These are phyloP conservation scores for Melanerpes aurifrons DNA, from an alignment of 2,113 vertebrate genomes.

Conservation along the genomic window DNA sequence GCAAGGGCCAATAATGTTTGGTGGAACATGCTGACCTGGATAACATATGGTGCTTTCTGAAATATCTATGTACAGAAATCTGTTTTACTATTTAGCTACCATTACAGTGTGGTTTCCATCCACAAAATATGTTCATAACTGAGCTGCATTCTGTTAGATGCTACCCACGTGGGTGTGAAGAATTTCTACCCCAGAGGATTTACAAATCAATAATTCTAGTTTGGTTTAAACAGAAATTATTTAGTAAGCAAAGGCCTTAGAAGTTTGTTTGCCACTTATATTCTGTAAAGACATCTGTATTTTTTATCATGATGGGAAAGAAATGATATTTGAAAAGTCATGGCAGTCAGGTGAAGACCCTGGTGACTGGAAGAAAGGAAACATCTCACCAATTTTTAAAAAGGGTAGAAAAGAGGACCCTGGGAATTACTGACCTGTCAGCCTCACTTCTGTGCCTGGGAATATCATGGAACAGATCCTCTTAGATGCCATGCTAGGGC, in stretches of 20 bases:
- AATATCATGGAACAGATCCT: no score
- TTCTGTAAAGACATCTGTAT: not conserved
- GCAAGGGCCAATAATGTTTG: accelerated
- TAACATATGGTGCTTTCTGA: not conserved
- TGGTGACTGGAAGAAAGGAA: no score
- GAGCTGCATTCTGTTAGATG: not conserved
- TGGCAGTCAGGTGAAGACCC: no score
- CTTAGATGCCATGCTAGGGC: no score
- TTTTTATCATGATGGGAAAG: not conserved
- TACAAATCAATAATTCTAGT: not conserved
- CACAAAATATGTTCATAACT: not conserved
- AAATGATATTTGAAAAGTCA: not conserved
- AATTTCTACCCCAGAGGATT: not conserved
- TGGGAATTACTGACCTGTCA: no score
- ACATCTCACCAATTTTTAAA: no score
- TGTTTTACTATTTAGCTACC: not conserved
- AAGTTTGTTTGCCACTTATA: not conserved
- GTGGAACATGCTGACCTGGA: not conserved
- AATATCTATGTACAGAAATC: not conserved
- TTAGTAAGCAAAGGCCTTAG: not conserved
- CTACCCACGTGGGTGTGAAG: not conserved
- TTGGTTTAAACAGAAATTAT: not conserved
- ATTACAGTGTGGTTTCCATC: not conserved
- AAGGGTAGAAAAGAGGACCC: no score
- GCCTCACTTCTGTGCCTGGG: no score